Evolutionary conservation across 2,797 vertebrate genomes (phyloP).

Genomic region (Pangasius larnaudii): DNA sequence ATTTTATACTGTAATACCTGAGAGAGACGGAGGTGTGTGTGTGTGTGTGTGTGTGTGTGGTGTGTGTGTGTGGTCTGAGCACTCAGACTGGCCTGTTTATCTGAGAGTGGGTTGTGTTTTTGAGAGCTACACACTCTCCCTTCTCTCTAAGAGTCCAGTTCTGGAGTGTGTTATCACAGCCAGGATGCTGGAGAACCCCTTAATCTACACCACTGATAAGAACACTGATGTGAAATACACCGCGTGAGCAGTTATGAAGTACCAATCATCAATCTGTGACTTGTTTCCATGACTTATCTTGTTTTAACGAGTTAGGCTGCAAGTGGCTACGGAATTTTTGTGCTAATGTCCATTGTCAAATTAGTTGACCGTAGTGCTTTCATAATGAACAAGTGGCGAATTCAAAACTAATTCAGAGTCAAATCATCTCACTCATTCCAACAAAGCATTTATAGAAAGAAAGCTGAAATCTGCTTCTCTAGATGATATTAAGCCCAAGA

Average conservation of each 20-base stretch:
- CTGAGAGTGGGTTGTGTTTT: constrained; percentile 6
- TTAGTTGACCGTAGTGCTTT: not conserved
- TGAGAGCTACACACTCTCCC: constrained; percentile 43
- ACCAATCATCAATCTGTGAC: constrained; percentile 54
- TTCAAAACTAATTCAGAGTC: not conserved
- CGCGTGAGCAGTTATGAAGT: constrained; percentile 34
- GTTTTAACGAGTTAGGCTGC: not conserved
- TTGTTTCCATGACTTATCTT: constrained; percentile 48
- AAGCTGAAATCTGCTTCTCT: not conserved
- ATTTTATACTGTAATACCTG: constrained; percentile 69
- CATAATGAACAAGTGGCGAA: not conserved
- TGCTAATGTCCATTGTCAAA: not conserved
- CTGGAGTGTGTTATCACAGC: constrained; percentile 60
- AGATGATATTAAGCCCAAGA: not conserved
- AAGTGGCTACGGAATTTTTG: not conserved
- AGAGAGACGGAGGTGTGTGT: constrained; percentile 4
- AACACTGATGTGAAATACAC: constrained; percentile 52
- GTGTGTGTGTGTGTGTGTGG: not conserved
- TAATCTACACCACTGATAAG: constrained; percentile 62
- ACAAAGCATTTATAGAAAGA: not conserved
- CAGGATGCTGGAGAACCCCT: constrained; percentile 58
- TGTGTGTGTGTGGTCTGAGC: constrained; percentile 19
- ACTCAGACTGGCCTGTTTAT: constrained; percentile 25
- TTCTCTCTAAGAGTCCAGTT: constrained; percentile 56
- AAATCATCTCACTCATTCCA: not conserved